Evolutionary conservation across 2,888 invertebrate species (phyloP), one percentile per base, ranked within the genome.

Genomic region (Agrotis clavis): DNA sequence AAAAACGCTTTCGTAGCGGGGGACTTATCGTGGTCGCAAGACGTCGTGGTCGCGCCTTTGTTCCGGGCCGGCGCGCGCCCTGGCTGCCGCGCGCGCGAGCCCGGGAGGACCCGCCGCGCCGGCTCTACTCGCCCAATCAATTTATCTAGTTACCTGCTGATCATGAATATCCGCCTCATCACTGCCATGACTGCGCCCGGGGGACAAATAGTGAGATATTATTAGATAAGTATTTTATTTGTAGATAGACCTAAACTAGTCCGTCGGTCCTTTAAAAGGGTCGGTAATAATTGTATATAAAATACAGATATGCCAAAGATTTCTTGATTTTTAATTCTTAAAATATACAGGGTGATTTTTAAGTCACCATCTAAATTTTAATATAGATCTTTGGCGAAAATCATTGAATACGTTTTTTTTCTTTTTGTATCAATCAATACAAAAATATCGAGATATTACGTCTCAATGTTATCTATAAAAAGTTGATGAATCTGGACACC

Each of bases 171-270:
- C 89, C 88, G 87, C 81, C 82, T 82, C 74, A 80, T 83, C 88
- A 92, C 91, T 92, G 91, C 91, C 91, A 89, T 86, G 86, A 80
- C 86, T 87, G 77, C 82, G 86, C 79, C 76, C 83, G 85, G 82
- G 79, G 79, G 84, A 89, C 87, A 65, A 86, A 87, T 90, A 93
- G 93, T 94, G 92, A 94, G 92, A 94, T 92, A 90, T 88, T 89
- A 88, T 90, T 87, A 87, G 83, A 84, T 86, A 57, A 0, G n/a
- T 57, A 88, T 87, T 87, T 89, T 89, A 89, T 89, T 89, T 87
- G 81, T 89, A 88, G 79, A 77, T 86, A 91, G 81, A 82, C 81
- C 84, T 81, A 85, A 90, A 85, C 94, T 94, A 95, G 95, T 95
- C 94, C 84, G 71, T 71, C 85, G 85, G 87, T 89, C 85, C 87